Base-by-base conservation (phyloP, 2,888 invertebrate genomes). In the Sminthurinus aureus region DNA sequence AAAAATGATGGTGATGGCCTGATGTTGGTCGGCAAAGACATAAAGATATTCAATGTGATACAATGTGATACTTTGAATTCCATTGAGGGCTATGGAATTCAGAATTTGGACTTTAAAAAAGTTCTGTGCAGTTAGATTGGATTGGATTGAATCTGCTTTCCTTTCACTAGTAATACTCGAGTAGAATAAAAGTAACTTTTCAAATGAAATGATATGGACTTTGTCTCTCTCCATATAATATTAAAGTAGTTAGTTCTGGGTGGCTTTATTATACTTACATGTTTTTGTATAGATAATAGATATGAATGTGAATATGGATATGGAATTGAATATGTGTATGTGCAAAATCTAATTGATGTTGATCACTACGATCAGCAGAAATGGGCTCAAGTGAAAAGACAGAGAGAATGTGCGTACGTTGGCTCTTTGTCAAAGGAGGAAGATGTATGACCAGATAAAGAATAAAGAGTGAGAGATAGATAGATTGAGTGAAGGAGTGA, bases 361-460 rank as follows among this genome's bases (percentile, higher is more conserved):
- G 80, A 80, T 38, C 38, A 38, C 38, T 38, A 6, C 38, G 38
- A 38, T 80, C 73, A 80, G 80, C 51, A 80, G 80, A 73, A 80
- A 80, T 80, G 38, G 52, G 69, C 73, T 80, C 73, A 73, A 80
- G 73, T 80, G 80, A 80, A 80, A 80, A 73, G 79, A 69, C 22
- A 79, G 20, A 69, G 38, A 79, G 71, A 80, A 80, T 73, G 80
- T 80, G 80, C 80, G 80, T 80, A 80, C 73, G 80, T 80, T 80
- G 73, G 71, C 80, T 80, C 80, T 80, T 80, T 80, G 80, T 80
- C 80, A 51, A 52, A 51, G 38, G 58, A 80, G 73, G 71, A 80
- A 80, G 80, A 80, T 80, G 80, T 69, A 80, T 80, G 80, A 51
- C 51, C 50, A 71, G 80, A 80, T 80, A 80, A 73, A 80, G 80